Percentiles rank a stretch among this genome's conserved stretches.
These are phyloP conservation scores for Calcarius ornatus DNA, from an alignment of 2,113 vertebrate genomes.

Conservation along the genomic window DNA sequence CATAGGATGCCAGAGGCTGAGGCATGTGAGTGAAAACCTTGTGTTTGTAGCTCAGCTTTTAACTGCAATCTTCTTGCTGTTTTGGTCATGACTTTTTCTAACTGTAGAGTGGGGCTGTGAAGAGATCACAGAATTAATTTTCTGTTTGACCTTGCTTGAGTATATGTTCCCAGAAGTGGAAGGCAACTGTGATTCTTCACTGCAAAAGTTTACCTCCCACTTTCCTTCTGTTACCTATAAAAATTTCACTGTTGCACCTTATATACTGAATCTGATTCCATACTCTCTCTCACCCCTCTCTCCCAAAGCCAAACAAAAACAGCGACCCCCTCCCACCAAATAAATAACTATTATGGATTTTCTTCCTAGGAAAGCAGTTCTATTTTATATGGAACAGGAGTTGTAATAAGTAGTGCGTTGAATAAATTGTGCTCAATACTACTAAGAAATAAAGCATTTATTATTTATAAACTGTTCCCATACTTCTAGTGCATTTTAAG, in stretches of 20 bases:
- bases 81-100: not conserved
- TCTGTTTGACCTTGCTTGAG: not conserved
- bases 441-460: not conserved
- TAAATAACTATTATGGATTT: not conserved
- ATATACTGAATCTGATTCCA: not conserved
- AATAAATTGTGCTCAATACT: not conserved
- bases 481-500: not conserved
- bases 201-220: not conserved
- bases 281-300: not conserved
- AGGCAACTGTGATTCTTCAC: not conserved
- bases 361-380: not conserved
- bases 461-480: not conserved
- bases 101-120: not conserved
- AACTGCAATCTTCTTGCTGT: not conserved
- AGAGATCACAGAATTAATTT: slow-evolving; percentile 3
- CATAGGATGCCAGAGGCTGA: not conserved
- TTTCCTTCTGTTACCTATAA: not conserved
- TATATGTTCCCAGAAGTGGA: not conserved
- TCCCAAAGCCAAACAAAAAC: not conserved
- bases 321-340: accelerated
- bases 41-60: not conserved
- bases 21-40: not conserved
- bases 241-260: not conserved
- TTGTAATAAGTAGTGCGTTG: not conserved
- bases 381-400: not conserved